Evolutionary conservation across 1,140 invertebrate species (phyloP).

Genomic region (Saccostrea echinata): DNA sequence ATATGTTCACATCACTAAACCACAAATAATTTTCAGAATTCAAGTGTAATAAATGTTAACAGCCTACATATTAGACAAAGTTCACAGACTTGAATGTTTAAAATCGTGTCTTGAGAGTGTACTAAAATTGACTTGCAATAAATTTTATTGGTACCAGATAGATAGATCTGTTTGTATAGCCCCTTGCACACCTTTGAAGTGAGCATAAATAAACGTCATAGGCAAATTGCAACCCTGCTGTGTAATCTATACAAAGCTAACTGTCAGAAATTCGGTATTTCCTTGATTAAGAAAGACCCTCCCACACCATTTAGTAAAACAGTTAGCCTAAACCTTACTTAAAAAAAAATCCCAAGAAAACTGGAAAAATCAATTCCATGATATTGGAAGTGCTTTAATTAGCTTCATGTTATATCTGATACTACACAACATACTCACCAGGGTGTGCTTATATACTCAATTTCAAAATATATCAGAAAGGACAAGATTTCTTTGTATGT

Average conservation of each 20-base stretch:
- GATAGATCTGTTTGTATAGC: constrained; percentile 27
- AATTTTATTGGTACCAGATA: constrained; percentile 37
- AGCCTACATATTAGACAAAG: not conserved
- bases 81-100: not conserved
- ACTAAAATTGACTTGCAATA: constrained; percentile 13
- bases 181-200: constrained; percentile 35
- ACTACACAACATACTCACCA: not conserved
- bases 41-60: not conserved
- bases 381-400: not conserved
- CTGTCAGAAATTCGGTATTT: not conserved
- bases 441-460: not conserved
- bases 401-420: not conserved
- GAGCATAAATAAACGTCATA: constrained; percentile 34
- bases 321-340: not conserved
- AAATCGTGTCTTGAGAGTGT: not conserved
- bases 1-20: too few relatives aligned
- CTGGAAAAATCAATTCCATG: constrained; percentile 15
- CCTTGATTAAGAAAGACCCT: not conserved
- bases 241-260: not conserved
- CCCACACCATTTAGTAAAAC: not conserved
- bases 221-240: not conserved
- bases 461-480: not conserved
- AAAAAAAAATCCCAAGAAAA: not conserved
- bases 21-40: not conserved
- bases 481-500: too few relatives aligned